Evolutionary conservation across 2,888 invertebrate species (phyloP), one percentile per base, ranked within the genome.

Genomic region (Epicampocera succincta): DNA sequence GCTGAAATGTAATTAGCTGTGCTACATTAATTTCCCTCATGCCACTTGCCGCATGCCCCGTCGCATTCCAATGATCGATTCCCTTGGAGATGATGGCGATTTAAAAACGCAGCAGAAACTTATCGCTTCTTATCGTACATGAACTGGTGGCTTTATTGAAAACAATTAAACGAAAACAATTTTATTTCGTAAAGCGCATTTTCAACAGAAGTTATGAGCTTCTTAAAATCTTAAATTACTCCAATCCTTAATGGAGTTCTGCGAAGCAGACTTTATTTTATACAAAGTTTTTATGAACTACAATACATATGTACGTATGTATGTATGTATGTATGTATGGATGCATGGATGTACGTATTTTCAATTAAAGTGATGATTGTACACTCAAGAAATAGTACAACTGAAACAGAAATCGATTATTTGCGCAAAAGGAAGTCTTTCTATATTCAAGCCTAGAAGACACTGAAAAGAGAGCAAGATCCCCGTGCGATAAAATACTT

Each of bases 1-100:
- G 72, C 42, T 61, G 29, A 74, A 78, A 74, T 78, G 71, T 71
- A 78, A 82, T 82, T 78, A 66, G 42, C 61, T 38, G 61, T 61
- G 71, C 75, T 61, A 61, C 71, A 75, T 82, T 71, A 71, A 74
- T 61, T 75, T 80, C 6, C 40, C 42, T 52, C 12, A 21, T 60
- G 42, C 46, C 65, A 58, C 44, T 42, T 25, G 56, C 56, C n/a
- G 46, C 42, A 13, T 60, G 48, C 52, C 29, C 29, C 29, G 38
- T 58, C 33, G 33, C 8, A 5, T 33, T 1, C 33, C 33, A 33
- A 33, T 9, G 8, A 8, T 8, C 33, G 6, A 5, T 33, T 9
- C n/a, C n/a, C n/a, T n/a, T 9, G 3, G 1, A 33, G 42, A 38
- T 54, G 42, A 11, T 38, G 21, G 15, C 17, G 15, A 74, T 46